Base-by-base conservation (phyloP, 2,888 invertebrate genomes). In the Cactoblastis cactorum region DNA sequence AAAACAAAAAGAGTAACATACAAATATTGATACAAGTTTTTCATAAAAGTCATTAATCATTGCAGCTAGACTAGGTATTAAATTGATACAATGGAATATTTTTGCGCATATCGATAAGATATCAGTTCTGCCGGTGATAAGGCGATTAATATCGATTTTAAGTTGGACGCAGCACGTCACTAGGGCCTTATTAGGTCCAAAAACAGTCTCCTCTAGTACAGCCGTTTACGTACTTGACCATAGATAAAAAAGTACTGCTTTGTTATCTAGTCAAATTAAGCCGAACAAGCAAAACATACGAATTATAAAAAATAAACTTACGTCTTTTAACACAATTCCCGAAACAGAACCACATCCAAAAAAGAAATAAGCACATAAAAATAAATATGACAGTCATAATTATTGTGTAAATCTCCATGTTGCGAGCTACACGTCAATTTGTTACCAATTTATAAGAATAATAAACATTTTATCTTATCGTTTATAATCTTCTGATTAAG, bases 331-430 rank as follows among this genome's bases (percentile, higher is more conserved):
- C 59, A 48, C 72, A 83, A 28, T 62, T 67, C 0, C 85, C 83
- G 37, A 88, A 85, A 60, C 87, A 88, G 52, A 86, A 88, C 86
- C 89, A 88, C 62, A 83, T 53, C 85, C 88, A 88, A 58, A 87
- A 74, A 47, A 82, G 67, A 67, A 72, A 78, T 0, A 82, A 41
- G 46, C 71, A 75, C 86, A 85, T 83, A 46, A 77, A 71, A 19
- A 83, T 12, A 50, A 80, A 69, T 49, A 80, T 49, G 1, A 67
- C 65, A 0, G 62, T 53, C 57, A 83, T 63, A 15, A 74, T 53
- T 14, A 57, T 57, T 5, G 73, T 59, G 14, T 80, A 54, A 3
- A 72, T 28, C 63, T 83, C 77, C 82, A 83, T 81, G 61, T 67
- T 75, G 35, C 51, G 55, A 50, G 58, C 46, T 52, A 53, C 53